Evolutionary conservation across 92 coral and sea anemone species (phyloP), one percentile per base, ranked within the genome.

Genomic region (Siderastrea radians): DNA sequence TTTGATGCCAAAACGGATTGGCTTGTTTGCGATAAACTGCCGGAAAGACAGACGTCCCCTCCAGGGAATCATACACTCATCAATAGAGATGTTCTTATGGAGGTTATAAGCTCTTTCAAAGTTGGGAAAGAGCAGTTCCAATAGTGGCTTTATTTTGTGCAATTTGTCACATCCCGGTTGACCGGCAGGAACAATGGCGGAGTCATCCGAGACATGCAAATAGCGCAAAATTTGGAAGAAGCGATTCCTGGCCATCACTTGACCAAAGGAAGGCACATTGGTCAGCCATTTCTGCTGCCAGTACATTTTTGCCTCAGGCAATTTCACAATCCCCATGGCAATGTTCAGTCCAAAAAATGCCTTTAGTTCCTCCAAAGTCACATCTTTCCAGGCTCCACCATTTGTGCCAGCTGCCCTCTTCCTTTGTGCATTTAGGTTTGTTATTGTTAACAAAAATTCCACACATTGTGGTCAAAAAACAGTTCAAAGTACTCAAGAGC

Each of bases 201-300:
- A n/a, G n/a, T n/a, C 80, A 75, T 75, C 80, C 19, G 80, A 75
- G 48, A 75, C 80, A 75, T 75, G 80, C 51, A 75, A 75, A 75
- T 75, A 75, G 65, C 66, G 64, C 67, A 55, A 75, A 54, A 75
- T 75, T 19, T 75, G 80, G 80, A 75, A 75, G 50, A 75, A 75
- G 63, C 79, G 65, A 75, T 75, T 75, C 65, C 79, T 53, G 65
- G 64, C 17, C 79, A 75, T 75, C 65, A 75, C 80, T 58, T 75
- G 16, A 75, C 65, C 80, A 75, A 75, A 75, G 65, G 77, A 7
- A 48, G 77, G 59, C 57, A 72, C 77, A 17, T 53, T 75, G 8
- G 67, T 75, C 54, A 75, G 67, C 65, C 67, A 75, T 16, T 75
- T 75, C 80, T 75, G 64, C 59, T 49, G 77, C 77, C 77, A 72